Conservation (phyloP, 2,797 vertebrate genomes). For the Squalus acanthias region DNA sequence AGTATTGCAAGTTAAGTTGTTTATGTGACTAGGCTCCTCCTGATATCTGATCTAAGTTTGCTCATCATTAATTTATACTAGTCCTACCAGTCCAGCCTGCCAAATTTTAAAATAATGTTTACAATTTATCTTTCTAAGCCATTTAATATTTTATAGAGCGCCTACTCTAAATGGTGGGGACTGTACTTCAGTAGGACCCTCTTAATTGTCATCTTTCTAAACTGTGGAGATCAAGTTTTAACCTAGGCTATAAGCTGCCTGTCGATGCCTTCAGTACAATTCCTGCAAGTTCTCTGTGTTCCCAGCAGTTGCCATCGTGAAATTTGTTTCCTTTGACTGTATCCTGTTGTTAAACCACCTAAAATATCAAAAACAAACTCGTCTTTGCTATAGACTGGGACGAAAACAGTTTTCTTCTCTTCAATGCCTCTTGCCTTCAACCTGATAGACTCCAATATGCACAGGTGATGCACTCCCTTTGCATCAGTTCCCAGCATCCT, state of each 20-base stretch:
- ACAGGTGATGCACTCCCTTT: background rate
- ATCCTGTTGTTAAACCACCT: background rate
- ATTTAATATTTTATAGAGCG: background rate
- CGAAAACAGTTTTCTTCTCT: background rate
- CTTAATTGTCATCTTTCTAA: background rate
- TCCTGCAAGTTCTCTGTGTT: background rate
- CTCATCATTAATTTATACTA: background rate
- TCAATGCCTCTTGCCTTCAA: background rate
- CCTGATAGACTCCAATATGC: background rate
- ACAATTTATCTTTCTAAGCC: background rate
- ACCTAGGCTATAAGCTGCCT: background rate
- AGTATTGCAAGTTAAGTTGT: background rate
- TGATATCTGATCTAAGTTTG: background rate
- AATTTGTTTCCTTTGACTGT: background rate
- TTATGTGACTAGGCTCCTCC: background rate
- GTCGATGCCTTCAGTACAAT: background rate
- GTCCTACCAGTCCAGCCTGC: background rate
- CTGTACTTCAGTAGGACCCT: background rate
- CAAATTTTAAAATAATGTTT: background rate
- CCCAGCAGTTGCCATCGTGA: background rate
- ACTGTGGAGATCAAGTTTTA: background rate
- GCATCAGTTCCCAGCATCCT: background rate
- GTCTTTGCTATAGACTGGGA: background rate
- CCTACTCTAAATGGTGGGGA: no score
- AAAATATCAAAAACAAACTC: background rate